phyloP scores from a whole-genome alignment of 2,797 vertebrate genomes.

The Mionectes olivaceus region DNA sequence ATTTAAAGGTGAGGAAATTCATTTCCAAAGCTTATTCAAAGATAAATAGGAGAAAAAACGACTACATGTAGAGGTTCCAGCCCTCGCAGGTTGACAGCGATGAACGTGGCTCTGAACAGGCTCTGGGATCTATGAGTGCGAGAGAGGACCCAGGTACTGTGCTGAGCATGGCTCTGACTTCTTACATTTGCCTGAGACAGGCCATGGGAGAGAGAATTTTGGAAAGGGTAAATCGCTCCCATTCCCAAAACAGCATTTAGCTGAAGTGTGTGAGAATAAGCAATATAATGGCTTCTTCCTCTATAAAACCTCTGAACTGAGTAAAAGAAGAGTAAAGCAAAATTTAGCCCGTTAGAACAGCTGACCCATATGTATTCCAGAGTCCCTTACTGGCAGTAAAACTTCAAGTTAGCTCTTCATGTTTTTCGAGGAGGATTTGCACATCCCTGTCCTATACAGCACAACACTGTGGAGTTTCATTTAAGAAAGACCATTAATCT shows the following conservation, averaged over 20 bases:
- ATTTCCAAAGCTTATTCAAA: slow-evolving; percentile 43
- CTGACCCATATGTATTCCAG: background rate
- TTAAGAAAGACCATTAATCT: background rate
- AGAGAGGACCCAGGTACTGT: background rate
- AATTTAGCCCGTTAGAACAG: background rate
- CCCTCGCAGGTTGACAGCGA: background rate
- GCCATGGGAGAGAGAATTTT: background rate
- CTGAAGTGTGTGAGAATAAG: background rate
- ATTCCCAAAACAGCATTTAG: background rate
- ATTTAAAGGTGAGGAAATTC: slow-evolving; percentile 34
- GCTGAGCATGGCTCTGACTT: background rate
- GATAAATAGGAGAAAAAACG: background rate
- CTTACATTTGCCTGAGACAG: background rate
- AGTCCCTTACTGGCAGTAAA: background rate
- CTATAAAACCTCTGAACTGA: background rate
- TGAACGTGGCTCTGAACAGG: background rate
- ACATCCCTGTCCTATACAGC: background rate
- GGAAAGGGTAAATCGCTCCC: background rate
- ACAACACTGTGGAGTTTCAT: background rate
- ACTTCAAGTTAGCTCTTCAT: background rate
- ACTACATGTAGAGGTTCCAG: background rate
- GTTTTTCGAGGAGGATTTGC: background rate
- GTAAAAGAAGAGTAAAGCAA: background rate
- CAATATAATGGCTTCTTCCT: background rate
- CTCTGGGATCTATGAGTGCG: background rate